phyloP scores from a whole-genome alignment of 2,797 vertebrate genomes.

The Netta rufina region DNA sequence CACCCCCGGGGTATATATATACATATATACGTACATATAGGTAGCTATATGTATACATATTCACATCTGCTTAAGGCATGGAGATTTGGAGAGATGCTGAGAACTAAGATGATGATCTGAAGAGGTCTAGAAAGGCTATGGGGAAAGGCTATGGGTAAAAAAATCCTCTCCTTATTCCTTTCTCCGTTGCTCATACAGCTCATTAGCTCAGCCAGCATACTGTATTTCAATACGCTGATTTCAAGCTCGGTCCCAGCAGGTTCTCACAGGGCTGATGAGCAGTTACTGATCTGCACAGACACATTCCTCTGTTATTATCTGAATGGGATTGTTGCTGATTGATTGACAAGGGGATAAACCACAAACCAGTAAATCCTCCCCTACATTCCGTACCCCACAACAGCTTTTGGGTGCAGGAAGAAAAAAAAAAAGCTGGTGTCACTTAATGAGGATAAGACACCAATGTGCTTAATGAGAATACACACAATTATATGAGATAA shows the following conservation, averaged over 20 bases:
- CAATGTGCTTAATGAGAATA: neutral
- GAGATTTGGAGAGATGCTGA: neutral
- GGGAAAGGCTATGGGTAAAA: neutral
- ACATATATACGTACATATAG: rapidly evolving
- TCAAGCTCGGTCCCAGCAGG: slow-evolving; percentile 45
- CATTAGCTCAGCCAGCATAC: slow-evolving; percentile 45
- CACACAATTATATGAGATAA: neutral
- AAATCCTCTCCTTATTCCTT: neutral
- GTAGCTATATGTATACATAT: neutral
- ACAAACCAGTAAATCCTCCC: neutral
- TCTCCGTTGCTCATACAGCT: slow-evolving; percentile 17
- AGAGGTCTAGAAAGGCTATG: neutral
- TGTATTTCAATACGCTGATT: slow-evolving; percentile 31
- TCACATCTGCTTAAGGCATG: neutral
- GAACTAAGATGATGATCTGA: neutral
- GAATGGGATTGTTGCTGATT: slow-evolving; percentile 21
- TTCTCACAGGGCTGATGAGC: slow-evolving; percentile 52
- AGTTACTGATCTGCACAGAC: slow-evolving; percentile 23
- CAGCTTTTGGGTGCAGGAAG: neutral
- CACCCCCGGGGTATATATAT: rapidly evolving
- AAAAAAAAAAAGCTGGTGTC: neutral
- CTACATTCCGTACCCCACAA: neutral
- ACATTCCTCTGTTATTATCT: slow-evolving; percentile 27
- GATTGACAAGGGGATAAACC: slow-evolving; percentile 51
- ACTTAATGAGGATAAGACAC: neutral